Evolutionary conservation across 1,140 invertebrate genomes (phyloP).

Genomic region (Drosophila sproati): DNA sequence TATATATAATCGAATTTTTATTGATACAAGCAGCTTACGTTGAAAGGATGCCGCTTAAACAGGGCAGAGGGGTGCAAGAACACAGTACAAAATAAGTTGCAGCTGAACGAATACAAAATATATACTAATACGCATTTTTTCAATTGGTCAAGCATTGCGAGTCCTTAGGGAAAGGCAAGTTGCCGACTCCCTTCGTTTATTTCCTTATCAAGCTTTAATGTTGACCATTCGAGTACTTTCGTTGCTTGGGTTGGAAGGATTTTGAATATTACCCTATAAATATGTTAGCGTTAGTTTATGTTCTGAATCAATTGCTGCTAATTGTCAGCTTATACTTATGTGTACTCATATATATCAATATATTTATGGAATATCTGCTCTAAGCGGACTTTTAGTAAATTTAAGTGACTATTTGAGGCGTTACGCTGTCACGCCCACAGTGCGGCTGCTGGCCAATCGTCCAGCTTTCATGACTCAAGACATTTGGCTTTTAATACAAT

Average conservation of each 20-base stretch:
- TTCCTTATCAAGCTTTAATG: slow-evolving; percentile 59
- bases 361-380: background rate
- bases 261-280: slow-evolving; percentile 67
- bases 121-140: slow-evolving; percentile 76
- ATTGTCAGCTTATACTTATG: slow-evolving; percentile 12
- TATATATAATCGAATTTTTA: slow-evolving; percentile 82
- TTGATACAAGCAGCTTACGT: slow-evolving; percentile 83
- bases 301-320: slow-evolving; percentile 29
- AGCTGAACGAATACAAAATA: slow-evolving; percentile 64
- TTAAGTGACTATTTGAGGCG: slow-evolving; percentile 8
- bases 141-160: slow-evolving; percentile 62
- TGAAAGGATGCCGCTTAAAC: slow-evolving; percentile 64
- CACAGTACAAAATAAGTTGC: slow-evolving; percentile 49
- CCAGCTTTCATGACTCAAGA: slow-evolving; percentile 30
- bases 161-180: background rate
- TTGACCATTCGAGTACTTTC: slow-evolving; percentile 29
- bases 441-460: background rate
- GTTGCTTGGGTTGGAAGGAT: background rate
- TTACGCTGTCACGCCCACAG: slow-evolving; percentile 17
- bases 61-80: background rate
- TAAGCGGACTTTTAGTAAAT: slow-evolving; percentile 44
- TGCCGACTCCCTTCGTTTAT: slow-evolving; percentile 8
- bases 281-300: slow-evolving; percentile 54
- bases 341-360: background rate
- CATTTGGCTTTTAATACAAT: slow-evolving; percentile 57